These are phyloP conservation scores for Pimpla rufipes DNA, from an alignment of 2,888 invertebrate genomes.

Conservation along the genomic window DNA sequence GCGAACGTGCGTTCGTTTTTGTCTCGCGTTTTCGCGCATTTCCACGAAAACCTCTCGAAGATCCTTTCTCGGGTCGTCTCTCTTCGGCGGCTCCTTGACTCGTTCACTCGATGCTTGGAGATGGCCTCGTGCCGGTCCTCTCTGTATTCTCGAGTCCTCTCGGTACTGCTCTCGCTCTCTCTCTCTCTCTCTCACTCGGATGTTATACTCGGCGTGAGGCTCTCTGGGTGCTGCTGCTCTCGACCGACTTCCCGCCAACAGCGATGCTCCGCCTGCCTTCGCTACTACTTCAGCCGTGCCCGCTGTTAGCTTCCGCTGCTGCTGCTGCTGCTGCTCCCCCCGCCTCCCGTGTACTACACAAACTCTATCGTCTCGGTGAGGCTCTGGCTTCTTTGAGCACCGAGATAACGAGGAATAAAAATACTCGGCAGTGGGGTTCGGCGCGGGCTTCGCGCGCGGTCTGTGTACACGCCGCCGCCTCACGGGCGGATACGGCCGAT, in stretches of 20 bases:
- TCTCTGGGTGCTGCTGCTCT: slow-evolving; percentile 16
- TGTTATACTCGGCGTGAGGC: slow-evolving; percentile 50
- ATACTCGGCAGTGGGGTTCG: slow-evolving; percentile 66
- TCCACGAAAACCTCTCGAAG: slow-evolving; percentile 1
- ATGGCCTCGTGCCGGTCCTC: slow-evolving; percentile 53
- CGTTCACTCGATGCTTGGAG: slow-evolving; percentile 26
- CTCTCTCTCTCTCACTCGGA: slow-evolving; percentile 51
- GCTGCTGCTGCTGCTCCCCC: too few relatives aligned
- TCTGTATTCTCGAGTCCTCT: slow-evolving; percentile 32
- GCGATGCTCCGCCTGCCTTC: slow-evolving; percentile 30
- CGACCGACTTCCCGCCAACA: slow-evolving; percentile 63
- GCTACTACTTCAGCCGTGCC: slow-evolving; percentile 20
- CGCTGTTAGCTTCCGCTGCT: slow-evolving; percentile 36
- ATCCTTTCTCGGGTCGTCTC: slow-evolving; percentile 16
- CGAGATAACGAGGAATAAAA: slow-evolving; percentile 70
- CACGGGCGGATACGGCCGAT: slow-evolving; percentile 57
- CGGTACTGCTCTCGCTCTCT: slow-evolving; percentile 21
- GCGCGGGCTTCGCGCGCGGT: slow-evolving; percentile 67
- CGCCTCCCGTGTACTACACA: slow-evolving; percentile 12
- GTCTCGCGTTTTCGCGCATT: slow-evolving; percentile 28
- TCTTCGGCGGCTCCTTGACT: neutral
- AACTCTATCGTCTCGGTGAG: slow-evolving; percentile 34
- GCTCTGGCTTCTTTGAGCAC: slow-evolving; percentile 50
- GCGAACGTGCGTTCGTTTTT: neutral
- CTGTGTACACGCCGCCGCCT: slow-evolving; percentile 33